Conservation (phyloP, 2,888 invertebrate species). For the Drosophila hawaiiensis region DNA sequence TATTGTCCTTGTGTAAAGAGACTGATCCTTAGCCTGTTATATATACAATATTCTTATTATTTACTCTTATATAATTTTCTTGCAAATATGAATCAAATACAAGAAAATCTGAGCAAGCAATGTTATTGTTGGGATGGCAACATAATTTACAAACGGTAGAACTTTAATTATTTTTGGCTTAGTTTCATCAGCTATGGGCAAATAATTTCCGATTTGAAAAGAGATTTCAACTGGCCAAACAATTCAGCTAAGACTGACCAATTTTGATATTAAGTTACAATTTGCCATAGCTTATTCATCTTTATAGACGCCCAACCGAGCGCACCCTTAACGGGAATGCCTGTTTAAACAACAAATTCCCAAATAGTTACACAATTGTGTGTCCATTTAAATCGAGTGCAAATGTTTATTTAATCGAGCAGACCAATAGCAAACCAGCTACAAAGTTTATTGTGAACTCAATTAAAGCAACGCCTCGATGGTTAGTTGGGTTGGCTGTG, state of each 20-base stretch:
- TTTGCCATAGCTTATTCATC: conserved; percentile 10
- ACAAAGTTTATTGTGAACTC: conserved; percentile 58
- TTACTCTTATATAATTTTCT: not conserved
- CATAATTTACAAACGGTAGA: conserved; percentile 1
- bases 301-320: conserved; percentile 11
- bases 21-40: not conserved
- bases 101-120: not conserved
- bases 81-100: not conserved
- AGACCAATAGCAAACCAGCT: conserved; percentile 30
- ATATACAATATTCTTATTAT: not conserved
- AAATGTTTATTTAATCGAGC: conserved; percentile 62
- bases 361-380: conserved; percentile 34
- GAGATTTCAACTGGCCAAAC: conserved; percentile 4
- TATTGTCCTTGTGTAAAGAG: not conserved
- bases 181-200: conserved; percentile 10
- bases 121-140: not conserved
- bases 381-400: conserved; percentile 56
- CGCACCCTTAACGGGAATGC: conserved; percentile 1
- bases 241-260: conserved; percentile 1
- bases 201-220: conserved; percentile 4
- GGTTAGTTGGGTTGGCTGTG: conserved; percentile 36
- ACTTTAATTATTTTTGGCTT: conserved; percentile 13
- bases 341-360: conserved; percentile 30
- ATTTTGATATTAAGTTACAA: conserved; percentile 25
- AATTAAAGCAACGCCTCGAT: conserved; percentile 56